A percentile compares a stretch with the other conserved stretches of the same genome.
Evolutionary conservation across 2,797 vertebrate species (phyloP).

Genomic region (Taeniopygia guttata): DNA sequence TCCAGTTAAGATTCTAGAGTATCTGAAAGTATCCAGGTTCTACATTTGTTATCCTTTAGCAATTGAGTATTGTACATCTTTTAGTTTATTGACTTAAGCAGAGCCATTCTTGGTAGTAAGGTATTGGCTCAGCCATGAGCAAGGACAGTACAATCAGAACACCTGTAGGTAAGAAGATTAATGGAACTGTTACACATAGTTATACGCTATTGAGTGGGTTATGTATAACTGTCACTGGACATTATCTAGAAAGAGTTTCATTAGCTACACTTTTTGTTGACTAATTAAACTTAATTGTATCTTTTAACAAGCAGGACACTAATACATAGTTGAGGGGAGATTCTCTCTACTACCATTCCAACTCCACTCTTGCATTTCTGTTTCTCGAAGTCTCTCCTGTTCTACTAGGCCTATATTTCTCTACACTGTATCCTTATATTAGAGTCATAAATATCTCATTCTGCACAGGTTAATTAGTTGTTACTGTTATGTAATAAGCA

Average conservation of each 20-base stretch:
- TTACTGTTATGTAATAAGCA: background rate
- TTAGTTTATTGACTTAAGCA: background rate
- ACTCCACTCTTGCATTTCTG: background rate
- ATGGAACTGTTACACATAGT: background rate
- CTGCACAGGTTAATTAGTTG: background rate
- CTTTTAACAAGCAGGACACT: conserved; percentile 14
- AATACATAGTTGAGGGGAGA: background rate
- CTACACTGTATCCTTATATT: background rate
- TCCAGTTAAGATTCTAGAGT: background rate
- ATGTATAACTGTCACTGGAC: background rate
- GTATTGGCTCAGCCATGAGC: background rate
- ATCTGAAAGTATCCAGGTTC: background rate
- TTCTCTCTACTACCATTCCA: background rate
- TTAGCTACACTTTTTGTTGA: background rate
- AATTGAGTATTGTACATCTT: background rate
- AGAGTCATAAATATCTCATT: background rate
- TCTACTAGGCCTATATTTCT: background rate
- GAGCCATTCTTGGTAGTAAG: background rate
- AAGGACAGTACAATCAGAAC: background rate
- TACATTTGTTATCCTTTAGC: background rate
- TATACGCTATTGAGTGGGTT: background rate
- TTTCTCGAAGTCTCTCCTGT: background rate
- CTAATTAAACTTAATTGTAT: background rate
- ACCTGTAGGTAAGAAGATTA: background rate
- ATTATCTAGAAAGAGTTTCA: background rate